Percentiles rank a stretch among this genome's conserved stretches.
Evolutionary conservation across 2,888 invertebrate species (phyloP).

Genomic region (Drosophila anceps): DNA sequence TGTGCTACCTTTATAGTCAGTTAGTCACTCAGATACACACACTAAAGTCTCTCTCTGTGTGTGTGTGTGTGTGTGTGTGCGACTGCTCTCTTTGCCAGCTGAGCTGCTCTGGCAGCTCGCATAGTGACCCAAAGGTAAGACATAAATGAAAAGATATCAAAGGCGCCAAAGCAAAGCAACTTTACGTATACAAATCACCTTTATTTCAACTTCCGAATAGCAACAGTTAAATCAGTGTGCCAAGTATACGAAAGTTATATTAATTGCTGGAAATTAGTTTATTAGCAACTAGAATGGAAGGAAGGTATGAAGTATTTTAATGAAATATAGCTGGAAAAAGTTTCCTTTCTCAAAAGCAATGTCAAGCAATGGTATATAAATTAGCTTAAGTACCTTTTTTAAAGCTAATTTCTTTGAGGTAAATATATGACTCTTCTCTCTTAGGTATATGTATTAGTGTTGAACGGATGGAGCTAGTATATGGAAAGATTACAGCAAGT

Average conservation of each 20-base stretch:
- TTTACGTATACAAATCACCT: background rate
- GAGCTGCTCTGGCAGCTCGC: conserved; percentile 11
- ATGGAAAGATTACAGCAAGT: too few species aligned
- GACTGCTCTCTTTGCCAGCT: conserved; percentile 36
- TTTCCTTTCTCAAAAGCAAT: too few species aligned
- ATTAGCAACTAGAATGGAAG: background rate
- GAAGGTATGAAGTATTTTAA: background rate
- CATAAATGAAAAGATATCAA: conserved; percentile 8
- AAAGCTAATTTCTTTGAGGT: too few species aligned
- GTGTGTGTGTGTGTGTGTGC: conserved; percentile 6
- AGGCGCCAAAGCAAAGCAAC: background rate
- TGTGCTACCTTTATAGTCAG: conserved; percentile 10
- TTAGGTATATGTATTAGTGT: too few species aligned
- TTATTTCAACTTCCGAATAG: background rate
- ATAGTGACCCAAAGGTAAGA: conserved; percentile 37
- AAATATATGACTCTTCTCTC: too few species aligned
- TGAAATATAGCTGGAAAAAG: too few species aligned
- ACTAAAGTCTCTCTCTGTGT: background rate
- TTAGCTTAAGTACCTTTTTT: too few species aligned
- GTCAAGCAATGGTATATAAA: too few species aligned
- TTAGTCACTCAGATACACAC: conserved; percentile 10
- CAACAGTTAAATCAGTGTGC: background rate
- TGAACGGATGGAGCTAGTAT: too few species aligned
- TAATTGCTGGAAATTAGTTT: background rate
- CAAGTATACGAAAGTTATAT: background rate